Percentiles rank a stretch among this genome's conserved stretches.
phyloP scores from a whole-genome alignment of 2,797 vertebrate species.

The Microcaecilia unicolor region DNA sequence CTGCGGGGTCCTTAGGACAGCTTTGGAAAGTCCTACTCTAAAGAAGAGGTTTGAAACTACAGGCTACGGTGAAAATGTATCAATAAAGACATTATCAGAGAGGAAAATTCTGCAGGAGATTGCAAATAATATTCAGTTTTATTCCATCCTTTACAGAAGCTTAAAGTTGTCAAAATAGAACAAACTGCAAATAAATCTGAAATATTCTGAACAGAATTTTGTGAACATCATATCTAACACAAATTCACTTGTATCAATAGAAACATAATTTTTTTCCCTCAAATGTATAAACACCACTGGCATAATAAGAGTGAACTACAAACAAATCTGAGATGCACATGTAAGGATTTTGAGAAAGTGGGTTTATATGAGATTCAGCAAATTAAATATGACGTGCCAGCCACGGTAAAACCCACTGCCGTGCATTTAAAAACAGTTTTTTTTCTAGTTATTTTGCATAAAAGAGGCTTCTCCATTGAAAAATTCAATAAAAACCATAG shows the following conservation, averaged over 20 bases:
- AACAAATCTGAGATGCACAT: conserved; percentile 22
- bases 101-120: no score
- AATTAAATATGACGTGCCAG: conserved; percentile 24
- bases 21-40: no score
- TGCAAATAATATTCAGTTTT: conserved; percentile 24
- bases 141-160: conserved; percentile 37
- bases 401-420: conserved; percentile 50
- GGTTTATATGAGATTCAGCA: conserved; percentile 34
- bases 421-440: conserved; percentile 40
- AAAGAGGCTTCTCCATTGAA: conserved; percentile 31
- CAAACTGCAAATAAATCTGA: conserved; percentile 22
- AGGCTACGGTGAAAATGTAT: no score
- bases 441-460: conserved; percentile 34
- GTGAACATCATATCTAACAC: conserved; percentile 1
- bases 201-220: conserved; percentile 2
- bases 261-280: conserved; percentile 4
- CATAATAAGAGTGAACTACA: conserved; percentile 12
- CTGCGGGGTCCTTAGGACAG: no score
- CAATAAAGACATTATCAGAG: no score
- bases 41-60: no score
- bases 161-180: conserved; percentile 20
- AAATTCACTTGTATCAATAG: not conserved
- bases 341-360: conserved; percentile 8
- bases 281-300: conserved; percentile 3
- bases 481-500: conserved; percentile 41